phyloP scores from a whole-genome alignment of 2,113 vertebrate genomes.

The Elephantulus edwardii region DNA sequence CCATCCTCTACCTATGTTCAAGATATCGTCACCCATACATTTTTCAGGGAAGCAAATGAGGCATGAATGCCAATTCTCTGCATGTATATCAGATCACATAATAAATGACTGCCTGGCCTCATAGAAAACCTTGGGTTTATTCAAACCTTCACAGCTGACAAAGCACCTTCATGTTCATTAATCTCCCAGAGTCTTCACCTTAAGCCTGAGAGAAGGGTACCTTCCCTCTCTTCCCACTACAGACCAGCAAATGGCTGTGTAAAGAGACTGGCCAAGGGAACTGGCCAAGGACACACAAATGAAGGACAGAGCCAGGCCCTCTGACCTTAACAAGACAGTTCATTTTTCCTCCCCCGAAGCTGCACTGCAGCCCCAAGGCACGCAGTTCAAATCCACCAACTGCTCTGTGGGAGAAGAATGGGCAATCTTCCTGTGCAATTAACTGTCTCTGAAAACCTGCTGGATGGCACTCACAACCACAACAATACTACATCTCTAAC shows the following conservation, averaged over 20 bases:
- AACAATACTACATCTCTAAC: too few species aligned
- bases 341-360: neutral
- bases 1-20: conserved; percentile 72
- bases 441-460: too few species aligned
- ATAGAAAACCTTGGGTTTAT: neutral
- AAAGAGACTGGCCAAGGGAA: neutral
- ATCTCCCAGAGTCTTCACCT: neutral
- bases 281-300: neutral
- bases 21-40: neutral
- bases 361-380: too few species aligned
- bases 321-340: neutral
- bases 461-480: too few species aligned
- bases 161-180: neutral
- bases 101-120: conserved; percentile 57
- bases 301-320: neutral
- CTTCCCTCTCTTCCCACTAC: neutral
- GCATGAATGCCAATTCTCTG: conserved; percentile 75
- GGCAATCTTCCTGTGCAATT: too few species aligned
- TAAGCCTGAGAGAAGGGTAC: neutral
- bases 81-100: conserved; percentile 71
- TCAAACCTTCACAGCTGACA: neutral
- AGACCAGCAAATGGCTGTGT: neutral
- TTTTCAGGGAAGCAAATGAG: conserved; percentile 65
- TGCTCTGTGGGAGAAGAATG: too few species aligned
- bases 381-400: too few species aligned